Percentiles rank a stretch among this genome's conserved stretches.
These are phyloP conservation scores for Scatophagus argus DNA, from an alignment of 2,113 vertebrate genomes.

Conservation along the genomic window DNA sequence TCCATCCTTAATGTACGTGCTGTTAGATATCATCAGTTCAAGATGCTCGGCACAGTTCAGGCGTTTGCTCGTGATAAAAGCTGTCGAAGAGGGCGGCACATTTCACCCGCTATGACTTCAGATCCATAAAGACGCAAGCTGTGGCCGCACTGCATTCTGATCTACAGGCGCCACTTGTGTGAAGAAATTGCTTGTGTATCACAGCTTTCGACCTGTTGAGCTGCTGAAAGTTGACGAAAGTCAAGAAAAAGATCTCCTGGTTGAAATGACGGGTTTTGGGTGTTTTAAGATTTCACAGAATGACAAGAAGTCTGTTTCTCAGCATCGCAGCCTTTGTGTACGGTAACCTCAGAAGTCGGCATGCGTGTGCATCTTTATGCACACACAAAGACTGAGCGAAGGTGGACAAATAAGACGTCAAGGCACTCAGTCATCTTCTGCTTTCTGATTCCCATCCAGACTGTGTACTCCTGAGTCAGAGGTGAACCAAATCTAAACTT, in stretches of 20 bases:
- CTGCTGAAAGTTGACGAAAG: not conserved
- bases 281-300: not conserved
- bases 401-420: conserved; percentile 29
- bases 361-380: not conserved
- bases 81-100: not conserved
- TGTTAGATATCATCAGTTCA: conserved; percentile 34
- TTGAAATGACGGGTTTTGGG: not conserved
- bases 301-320: not conserved
- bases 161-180: not conserved
- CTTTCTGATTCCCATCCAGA: conserved; percentile 29
- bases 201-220: conserved; percentile 21
- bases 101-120: conserved; percentile 4
- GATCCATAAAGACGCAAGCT: conserved; percentile 18
- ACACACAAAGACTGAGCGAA: not conserved
- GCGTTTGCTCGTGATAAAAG: conserved; percentile 11
- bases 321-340: not conserved
- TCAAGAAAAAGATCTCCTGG: not conserved
- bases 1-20: not conserved
- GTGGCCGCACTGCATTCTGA: conserved; percentile 1
- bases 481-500: conserved; percentile 21
- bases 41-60: not conserved
- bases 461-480: conserved; percentile 17
- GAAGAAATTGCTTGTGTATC: conserved; percentile 2
- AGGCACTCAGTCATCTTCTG: conserved; percentile 18
- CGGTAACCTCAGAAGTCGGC: not conserved